Base-by-base conservation (phyloP, 2,888 invertebrate species). In the Zygogramma bicolorata region DNA sequence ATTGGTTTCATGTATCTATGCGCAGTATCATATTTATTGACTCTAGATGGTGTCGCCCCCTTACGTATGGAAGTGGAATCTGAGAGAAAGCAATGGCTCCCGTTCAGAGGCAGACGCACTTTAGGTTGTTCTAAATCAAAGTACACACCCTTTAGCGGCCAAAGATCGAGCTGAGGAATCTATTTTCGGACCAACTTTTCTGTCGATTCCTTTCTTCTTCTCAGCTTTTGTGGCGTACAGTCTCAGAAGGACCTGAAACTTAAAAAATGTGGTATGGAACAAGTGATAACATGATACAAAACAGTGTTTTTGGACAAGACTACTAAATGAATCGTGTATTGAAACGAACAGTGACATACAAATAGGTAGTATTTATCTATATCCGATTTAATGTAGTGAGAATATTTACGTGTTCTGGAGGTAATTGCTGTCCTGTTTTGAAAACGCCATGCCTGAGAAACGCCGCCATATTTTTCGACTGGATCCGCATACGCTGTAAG, bases 101-200 rank as follows among this genome's bases (percentile, higher is more conserved):
- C 82, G 78, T 81, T 77, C 80, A 76, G 65, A 79, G 80, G 74
- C 76, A 79, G 80, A 76, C 77, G 80, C 80, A 81, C 80, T 81
- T 77, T 68, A 75, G 71, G 66, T 71, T 78, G 77, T 80, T 78
- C 75, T 76, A 75, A 77, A 76, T 72, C 65, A 65, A 74, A 76
- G 85, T 87, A 88, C 86, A 85, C 89, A 93, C 93, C 93, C 93
- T 90, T 92, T 91, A 31, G 92, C 88, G 76, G 92, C 91, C 81
- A 93, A 86, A 60, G 93, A 92, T 85, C 92, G 89, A 61, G 90
- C 90, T 71, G 90, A 88, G 40, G 92, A 86, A 70, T 88, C 87
- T 76, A 90, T 83, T 80, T 87, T 87, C 71, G 87, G 87, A 74
- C 84, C 84, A 66, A 84, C 83, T 84, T 88, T 85, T 82, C 84